These are phyloP conservation scores for Diplolepis rosae DNA, from an alignment of 2,888 invertebrate genomes.

Conservation along the genomic window DNA sequence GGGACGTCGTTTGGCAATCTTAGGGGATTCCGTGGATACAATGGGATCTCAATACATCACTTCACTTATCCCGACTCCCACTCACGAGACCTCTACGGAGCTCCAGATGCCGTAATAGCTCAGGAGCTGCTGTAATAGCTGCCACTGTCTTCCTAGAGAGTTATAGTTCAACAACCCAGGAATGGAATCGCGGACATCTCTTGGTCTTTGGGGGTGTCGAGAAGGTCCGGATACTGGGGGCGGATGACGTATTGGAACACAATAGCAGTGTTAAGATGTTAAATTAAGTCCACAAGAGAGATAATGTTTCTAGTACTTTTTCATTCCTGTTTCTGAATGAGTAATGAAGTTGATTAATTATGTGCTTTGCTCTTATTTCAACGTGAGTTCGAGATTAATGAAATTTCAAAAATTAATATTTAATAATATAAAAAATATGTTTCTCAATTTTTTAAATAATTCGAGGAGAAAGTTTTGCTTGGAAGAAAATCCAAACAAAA, in stretches of 20 bases:
- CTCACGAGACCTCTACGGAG: conserved; percentile 30
- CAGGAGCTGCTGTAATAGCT: conserved; percentile 71
- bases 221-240: conserved; percentile 12
- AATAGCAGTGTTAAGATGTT: not conserved
- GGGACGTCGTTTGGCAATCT: conserved; percentile 73
- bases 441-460: too few relatives aligned
- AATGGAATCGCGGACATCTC: conserved; percentile 60
- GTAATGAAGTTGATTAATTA: too few relatives aligned
- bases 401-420: too few relatives aligned
- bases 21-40: conserved; percentile 73
- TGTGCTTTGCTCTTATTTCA: too few relatives aligned
- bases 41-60: conserved; percentile 75
- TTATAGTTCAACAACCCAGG: conserved; percentile 71
- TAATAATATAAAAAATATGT: too few relatives aligned
- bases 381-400: too few relatives aligned
- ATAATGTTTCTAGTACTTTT: too few relatives aligned
- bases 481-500: too few relatives aligned
- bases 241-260: not conserved
- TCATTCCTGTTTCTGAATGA: too few relatives aligned
- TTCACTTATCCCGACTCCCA: conserved; percentile 65
- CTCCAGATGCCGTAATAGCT: conserved; percentile 71
- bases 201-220: conserved; percentile 31
- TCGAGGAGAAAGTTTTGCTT: too few relatives aligned
- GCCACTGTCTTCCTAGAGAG: conserved; percentile 67
- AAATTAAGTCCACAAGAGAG: too few relatives aligned